Base-by-base conservation (phyloP, 35 echinoderm and acorn worm genomes). In the Apostichopus californicus region DNA sequence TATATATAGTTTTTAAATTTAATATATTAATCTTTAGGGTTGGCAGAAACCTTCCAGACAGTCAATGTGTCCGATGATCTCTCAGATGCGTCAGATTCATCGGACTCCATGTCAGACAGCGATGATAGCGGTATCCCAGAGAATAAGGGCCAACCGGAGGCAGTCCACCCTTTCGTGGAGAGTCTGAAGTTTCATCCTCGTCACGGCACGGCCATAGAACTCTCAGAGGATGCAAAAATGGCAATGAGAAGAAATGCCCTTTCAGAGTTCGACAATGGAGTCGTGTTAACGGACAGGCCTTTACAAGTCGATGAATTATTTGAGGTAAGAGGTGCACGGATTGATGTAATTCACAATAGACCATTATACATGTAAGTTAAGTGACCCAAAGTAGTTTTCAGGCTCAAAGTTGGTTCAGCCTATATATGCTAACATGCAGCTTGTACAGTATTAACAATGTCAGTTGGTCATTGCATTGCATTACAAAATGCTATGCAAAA, bases 191-290 rank as follows among this genome's bases (percentile, higher is more conserved):
- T 99, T 52, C 93, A 99, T 86, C 56, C 72, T 14, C 80, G 92
- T 13, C 95, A 96, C 65, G 97, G 97, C 0, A 92, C 93, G 0
- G 77, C 96, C 14, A 99, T 99, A 22, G 78, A 90, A 8, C 92
- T 99, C n/a, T 88, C 77, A n/a, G 86, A 94, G 7, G 77, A 93
- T 55, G 91, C 64, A 1, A 90, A 89, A 28, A 92, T 93, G 0
- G 97, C 95, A 10, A 93, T 96, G 79, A 83, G 97, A 57, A 93
- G 90, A n/a, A 92, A 96, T 28, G 95, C 97, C 8, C 87, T 96
- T 81, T 95, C 96, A 14, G 97, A 99, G 72, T 99, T 99, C 77
- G 96, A 99, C 84, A 99, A 99, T 80, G 97, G 97, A 57, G 95
- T 99, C 57, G 97, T 99, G 9, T 92, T 99, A 75, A 99, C 97